Evolutionary conservation across 2,113 vertebrate genomes (phyloP).

Genomic region (Cariama cristata): DNA sequence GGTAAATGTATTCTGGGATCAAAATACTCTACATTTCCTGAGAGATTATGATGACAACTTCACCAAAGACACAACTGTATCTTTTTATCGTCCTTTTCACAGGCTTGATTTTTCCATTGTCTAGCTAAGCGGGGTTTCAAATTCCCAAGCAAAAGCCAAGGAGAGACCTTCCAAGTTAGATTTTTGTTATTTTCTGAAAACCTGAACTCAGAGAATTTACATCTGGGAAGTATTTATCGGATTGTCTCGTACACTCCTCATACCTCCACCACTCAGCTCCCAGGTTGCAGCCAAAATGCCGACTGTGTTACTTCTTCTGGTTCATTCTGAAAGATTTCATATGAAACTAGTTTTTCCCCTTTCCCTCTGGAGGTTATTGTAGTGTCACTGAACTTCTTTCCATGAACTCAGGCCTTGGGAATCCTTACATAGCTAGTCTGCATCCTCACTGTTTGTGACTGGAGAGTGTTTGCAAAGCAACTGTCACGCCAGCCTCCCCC

Average conservation of each 20-base stretch:
- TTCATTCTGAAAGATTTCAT: background rate
- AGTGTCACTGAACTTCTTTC: background rate
- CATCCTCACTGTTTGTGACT: background rate
- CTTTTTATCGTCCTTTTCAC: background rate
- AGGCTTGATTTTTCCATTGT: background rate
- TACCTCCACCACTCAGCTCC: background rate
- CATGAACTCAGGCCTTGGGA: background rate
- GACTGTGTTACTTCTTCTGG: background rate
- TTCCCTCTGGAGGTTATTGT: background rate
- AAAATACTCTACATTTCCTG: constrained; percentile 28
- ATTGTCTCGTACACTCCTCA: background rate
- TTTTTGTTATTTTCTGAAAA: constrained; percentile 25
- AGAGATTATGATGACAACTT: constrained; percentile 4
- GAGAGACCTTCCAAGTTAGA: background rate
- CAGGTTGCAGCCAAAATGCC: background rate
- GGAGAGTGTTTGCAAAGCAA: constrained; percentile 18
- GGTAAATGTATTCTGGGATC: constrained; percentile 28
- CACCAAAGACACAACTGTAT: constrained; percentile 3
- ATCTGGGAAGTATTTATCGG: background rate
- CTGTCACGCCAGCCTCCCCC: background rate
- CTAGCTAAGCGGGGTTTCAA: background rate
- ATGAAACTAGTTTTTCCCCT: background rate
- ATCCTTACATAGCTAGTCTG: background rate
- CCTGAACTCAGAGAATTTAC: background rate
- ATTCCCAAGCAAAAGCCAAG: constrained; percentile 1